These are phyloP conservation scores for Phasianus colchicus DNA, from an alignment of 2,113 vertebrate genomes.

Conservation along the genomic window DNA sequence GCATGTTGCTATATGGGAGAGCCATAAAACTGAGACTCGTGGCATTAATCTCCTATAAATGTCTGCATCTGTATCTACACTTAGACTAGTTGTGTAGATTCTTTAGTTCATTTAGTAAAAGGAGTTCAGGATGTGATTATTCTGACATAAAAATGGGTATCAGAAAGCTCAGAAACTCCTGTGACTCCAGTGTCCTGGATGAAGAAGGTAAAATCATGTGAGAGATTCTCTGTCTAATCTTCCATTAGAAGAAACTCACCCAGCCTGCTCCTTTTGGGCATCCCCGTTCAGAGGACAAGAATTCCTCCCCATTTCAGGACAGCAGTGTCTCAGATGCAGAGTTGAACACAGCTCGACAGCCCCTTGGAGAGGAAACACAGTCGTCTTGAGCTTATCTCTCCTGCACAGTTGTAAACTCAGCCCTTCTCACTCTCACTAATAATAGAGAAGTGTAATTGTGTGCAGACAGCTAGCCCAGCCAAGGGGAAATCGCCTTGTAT, in stretches of 20 bases:
- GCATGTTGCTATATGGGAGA: neutral
- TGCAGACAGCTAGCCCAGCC: neutral
- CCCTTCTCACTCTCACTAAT: neutral
- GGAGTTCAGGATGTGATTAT: neutral
- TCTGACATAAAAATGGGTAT: neutral
- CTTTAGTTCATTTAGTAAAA: neutral
- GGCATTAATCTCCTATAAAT: neutral
- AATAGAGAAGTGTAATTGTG: neutral
- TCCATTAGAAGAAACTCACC: neutral
- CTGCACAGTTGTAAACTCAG: neutral
- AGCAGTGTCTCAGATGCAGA: accelerated
- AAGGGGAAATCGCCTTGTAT: accelerated
- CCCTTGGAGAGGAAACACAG: neutral
- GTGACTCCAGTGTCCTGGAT: accelerated
- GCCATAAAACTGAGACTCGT: neutral
- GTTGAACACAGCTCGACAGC: neutral
- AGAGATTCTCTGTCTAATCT: neutral
- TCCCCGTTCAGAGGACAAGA: neutral
- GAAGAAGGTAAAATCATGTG: accelerated
- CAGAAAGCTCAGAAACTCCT: neutral
- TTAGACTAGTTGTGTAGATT: neutral
- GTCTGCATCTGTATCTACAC: neutral
- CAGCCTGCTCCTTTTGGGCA: accelerated
- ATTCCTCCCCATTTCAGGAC: neutral
- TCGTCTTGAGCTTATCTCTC: neutral